A percentile compares a stretch with the other conserved stretches of the same genome.
Conservation (phyloP, 2,888 invertebrate species). For the Rhaphigaster nebulosa region DNA sequence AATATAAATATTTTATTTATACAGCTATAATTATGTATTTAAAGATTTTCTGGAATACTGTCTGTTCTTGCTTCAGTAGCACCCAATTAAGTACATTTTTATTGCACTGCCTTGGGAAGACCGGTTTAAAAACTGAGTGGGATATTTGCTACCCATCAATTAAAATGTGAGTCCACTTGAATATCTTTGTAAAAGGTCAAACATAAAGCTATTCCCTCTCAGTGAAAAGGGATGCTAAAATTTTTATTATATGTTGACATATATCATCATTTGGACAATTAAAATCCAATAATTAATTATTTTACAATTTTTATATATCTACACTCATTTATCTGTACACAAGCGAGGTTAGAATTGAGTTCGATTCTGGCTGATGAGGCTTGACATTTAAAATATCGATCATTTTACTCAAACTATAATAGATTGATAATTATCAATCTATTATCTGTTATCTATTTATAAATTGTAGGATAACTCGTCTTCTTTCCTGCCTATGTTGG, state of each 20-base stretch:
- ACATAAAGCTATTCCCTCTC: not conserved
- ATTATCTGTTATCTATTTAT: too few relatives aligned
- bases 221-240: not conserved
- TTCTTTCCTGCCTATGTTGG: too few relatives aligned
- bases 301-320: too few relatives aligned
- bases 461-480: too few relatives aligned
- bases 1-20: not conserved
- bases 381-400: too few relatives aligned
- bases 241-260: not conserved
- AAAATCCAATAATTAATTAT: too few relatives aligned
- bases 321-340: too few relatives aligned
- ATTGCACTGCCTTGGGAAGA: slow-evolving; percentile 20
- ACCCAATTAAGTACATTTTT: not conserved
- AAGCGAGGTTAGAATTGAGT: too few relatives aligned
- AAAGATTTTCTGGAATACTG: not conserved
- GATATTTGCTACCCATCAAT: slow-evolving; percentile 19
- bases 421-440: too few relatives aligned
- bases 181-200: not conserved
- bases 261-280: too few relatives aligned
- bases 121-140: not conserved
- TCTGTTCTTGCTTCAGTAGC: not conserved
- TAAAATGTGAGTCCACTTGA: not conserved
- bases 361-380: too few relatives aligned
- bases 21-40: not conserved
- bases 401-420: too few relatives aligned